Evolutionary conservation across 1,140 invertebrate genomes (phyloP).

Genomic region (Marisa cornuarietis): DNA sequence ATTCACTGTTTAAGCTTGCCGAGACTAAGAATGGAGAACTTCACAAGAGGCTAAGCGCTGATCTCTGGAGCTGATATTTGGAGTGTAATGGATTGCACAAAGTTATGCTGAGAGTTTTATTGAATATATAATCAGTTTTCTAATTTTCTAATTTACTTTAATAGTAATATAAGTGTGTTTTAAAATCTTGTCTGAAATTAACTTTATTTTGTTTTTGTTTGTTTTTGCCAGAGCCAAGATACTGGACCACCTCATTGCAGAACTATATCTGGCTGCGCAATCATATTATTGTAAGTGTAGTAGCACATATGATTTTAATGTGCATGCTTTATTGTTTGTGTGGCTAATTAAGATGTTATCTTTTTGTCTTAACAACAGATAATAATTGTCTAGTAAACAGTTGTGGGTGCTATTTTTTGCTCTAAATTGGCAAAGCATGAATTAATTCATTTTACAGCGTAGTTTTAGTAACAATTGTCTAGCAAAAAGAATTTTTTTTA

Average conservation of each 20-base stretch:
- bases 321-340: neutral
- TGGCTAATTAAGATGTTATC: neutral
- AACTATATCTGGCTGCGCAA: slow-evolving; percentile 89
- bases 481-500: no score
- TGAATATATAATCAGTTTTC: no score
- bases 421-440: no score
- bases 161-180: neutral
- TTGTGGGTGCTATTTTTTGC: no score
- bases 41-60: no score
- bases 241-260: slow-evolving; percentile 77
- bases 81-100: neutral
- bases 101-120: neutral
- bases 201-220: neutral
- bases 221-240: slow-evolving; percentile 74
- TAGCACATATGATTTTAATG: neutral
- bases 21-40: no score
- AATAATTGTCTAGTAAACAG: neutral
- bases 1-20: no score
- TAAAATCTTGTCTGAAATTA: neutral
- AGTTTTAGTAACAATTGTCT: no score
- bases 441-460: no score
- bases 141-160: neutral
- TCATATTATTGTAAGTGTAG: slow-evolving; percentile 75
- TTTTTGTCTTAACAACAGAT: neutral
- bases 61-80: no score